These are phyloP conservation scores for Zelleria hepariella DNA, from an alignment of 2,888 invertebrate genomes.

Conservation along the genomic window DNA sequence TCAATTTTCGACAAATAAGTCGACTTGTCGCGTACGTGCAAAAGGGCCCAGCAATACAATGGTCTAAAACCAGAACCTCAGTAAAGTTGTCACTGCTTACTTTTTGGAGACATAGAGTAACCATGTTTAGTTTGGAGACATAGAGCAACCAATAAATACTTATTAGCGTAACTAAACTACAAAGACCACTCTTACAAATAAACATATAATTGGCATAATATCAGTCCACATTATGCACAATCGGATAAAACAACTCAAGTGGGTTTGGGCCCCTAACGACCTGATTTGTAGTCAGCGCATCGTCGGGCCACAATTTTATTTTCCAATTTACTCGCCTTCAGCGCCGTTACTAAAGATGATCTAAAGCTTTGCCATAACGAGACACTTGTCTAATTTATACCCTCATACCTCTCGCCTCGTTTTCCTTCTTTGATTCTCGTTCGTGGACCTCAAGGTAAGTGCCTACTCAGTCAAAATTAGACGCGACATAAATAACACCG, in stretches of 20 bases:
- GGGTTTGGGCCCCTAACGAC: not conserved
- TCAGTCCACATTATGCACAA: not conserved
- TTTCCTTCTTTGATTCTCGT: not conserved
- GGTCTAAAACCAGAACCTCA: no score
- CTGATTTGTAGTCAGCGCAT: not conserved
- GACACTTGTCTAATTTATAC: not conserved
- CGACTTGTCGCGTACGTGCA: no score
- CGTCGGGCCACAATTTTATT: not conserved
- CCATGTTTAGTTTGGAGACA: no score
- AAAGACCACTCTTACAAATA: not conserved
- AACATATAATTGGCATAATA: not conserved
- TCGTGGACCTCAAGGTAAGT: not conserved
- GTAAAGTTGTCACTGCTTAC: no score
- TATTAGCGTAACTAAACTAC: not conserved
- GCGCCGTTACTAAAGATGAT: not conserved
- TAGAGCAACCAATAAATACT: no score
- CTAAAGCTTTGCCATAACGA: not conserved
- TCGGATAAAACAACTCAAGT: constrained; percentile 12
- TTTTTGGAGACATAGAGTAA: no score
- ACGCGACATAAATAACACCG: constrained; percentile 3
- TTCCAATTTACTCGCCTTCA: not conserved
- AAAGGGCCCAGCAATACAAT: no score
- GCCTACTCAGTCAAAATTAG: not conserved
- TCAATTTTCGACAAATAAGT: no score
- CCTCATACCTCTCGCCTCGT: not conserved